Evolutionary conservation across 2,113 vertebrate species (phyloP), one percentile per base, ranked within the genome.

Genomic region (Copsychus sechellarum): DNA sequence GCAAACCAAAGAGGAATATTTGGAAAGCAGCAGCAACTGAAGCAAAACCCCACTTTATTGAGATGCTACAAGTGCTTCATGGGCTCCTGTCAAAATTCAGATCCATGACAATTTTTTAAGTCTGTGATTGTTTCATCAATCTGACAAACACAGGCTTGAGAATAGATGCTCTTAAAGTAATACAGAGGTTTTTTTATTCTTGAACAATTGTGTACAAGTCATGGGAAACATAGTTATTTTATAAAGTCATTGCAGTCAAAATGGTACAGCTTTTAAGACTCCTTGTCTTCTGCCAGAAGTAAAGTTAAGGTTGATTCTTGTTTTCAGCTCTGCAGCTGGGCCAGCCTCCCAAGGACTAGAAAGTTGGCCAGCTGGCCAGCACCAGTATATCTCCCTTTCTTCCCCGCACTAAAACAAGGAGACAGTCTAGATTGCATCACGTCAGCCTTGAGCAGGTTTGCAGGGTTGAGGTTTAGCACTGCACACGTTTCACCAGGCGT

Each of bases 401-500:
- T 42, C 26, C 51, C 29, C 34, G n/a, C 21, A 15, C 33, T 61
- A 8, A 23, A 57, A 26, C 0, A 0, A 58, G 53, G 28, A 34
- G 36, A 47, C 9, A 62, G 29, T 11, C 31, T 31, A 8, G 19
- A 67, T 7, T 2, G 14, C 48, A 50, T 43, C 28, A 40, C 2
- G 0, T 8, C 34, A 71, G 51, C 40, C 10, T 73, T 29, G 23
- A 18, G n/a, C 38, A 40, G 19, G 12, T 64, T 54, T 61, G 54
- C 69, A 86, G 62, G 50, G 42, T 1, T 31, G 26, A 62, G 34
- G 16, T 24, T 81, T 66, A 92, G 84, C 45, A 38, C 31, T 4
- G 14, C 14, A 43, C 38, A 33, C 38, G 8, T 31, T 48, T 54
- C 2, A 4, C 7, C 28, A n/a, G 34, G 2, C 0, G 0, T 5